Evolutionary conservation across 2,113 vertebrate genomes (phyloP), one percentile per base, ranked within the genome.

Genomic region (Plotosus lineatus): DNA sequence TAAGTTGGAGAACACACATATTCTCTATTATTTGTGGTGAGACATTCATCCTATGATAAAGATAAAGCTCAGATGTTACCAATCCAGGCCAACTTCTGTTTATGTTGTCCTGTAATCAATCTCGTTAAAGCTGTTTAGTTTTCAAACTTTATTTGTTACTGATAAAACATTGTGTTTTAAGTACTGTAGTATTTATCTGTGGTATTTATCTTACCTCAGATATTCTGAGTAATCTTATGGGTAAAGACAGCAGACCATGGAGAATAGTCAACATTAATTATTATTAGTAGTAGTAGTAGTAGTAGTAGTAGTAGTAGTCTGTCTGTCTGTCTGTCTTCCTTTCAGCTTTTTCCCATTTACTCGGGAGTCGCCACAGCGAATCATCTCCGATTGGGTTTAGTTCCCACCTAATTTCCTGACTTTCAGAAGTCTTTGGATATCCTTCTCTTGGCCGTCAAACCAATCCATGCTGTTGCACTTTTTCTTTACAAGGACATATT

Each of bases 1-100:
- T 93, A 82, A 93, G 31, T 80, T 93, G 92, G 92, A 91, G 76
- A 82, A 93, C 89, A 0, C 90, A 91, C 79, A 87, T 93, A 55
- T 87, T 92, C 40, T 88, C 93, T 55, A 88, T 94, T 2, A 66
- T 90, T 48, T 87, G 82, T 11, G 93, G 93, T 94, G 73, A 94
- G 63, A 65, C 38, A 42, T 11, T 26, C 58, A 72, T 79, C 33
- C 17, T 56, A 31, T 53, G 38, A 26, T 31, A 61, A 66, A 38
- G 38, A 26, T 31, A 61, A 66, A 38, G 26, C 4, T 55, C n/a
- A 17, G 6, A 28, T 46, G 17, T 48, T 42, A n/a, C 38, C 38
- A 15, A 42, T 26, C 42, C 38, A 71, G 5, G 66, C 12, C 66
- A 71, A 19, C n/a, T 14, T 66, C 63, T 44, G 23, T 28, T 65